These are phyloP conservation scores for Uropetala carovei DNA, from an alignment of 2,888 invertebrate genomes.

Conservation along the genomic window DNA sequence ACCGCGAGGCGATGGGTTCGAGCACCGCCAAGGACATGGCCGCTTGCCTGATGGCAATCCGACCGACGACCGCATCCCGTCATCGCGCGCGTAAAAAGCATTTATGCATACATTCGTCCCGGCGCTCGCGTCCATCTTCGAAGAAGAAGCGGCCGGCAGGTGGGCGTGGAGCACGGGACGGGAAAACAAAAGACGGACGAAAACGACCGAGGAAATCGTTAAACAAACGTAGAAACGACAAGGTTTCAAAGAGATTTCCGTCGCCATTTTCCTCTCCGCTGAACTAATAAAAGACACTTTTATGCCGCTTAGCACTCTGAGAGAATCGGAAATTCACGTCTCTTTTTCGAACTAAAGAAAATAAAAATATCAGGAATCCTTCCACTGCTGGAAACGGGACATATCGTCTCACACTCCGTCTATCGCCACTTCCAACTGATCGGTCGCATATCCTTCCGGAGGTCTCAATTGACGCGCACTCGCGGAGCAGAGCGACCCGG, in stretches of 20 bases:
- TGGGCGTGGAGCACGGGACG: too few species aligned
- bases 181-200: too few species aligned
- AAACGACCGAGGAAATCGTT: not conserved
- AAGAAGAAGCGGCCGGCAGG: not conserved
- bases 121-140: not conserved
- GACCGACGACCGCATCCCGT: not conserved
- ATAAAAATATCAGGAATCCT: not conserved
- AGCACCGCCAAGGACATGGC: conserved; percentile 39
- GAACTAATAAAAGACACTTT: too few species aligned
- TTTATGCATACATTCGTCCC: not conserved
- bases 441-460: too few species aligned
- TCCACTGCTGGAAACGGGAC: too few species aligned
- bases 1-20: conserved; percentile 39
- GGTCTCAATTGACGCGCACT: not conserved
- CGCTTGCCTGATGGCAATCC: not conserved
- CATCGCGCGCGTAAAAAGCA: not conserved
- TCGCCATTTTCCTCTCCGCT: too few species aligned
- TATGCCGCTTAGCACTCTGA: too few species aligned
- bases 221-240: not conserved
- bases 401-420: too few species aligned
- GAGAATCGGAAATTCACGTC: too few species aligned
- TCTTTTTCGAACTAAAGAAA: not conserved
- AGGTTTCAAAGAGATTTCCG: not conserved
- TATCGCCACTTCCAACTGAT: too few species aligned
- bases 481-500: not conserved